A percentile compares a stretch with the other conserved stretches of the same genome.
phyloP scores from a whole-genome alignment of 1,140 invertebrate species.

The Drosophila orena region DNA sequence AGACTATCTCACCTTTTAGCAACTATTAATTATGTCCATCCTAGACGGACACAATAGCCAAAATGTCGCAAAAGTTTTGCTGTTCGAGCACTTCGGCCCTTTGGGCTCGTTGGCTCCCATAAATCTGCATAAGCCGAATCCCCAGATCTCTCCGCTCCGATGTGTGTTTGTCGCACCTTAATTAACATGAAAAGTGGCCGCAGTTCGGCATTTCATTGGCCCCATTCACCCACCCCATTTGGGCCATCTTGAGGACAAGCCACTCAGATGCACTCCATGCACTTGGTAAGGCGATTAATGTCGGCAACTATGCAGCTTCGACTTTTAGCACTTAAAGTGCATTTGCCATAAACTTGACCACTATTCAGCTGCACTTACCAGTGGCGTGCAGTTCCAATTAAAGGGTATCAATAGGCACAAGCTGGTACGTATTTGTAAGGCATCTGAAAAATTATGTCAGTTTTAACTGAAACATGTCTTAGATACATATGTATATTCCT shows the following conservation, averaged over 20 bases:
- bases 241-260: constrained; percentile 56
- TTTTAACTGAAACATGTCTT: background rate
- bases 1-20: constrained; percentile 66
- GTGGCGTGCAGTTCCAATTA: background rate
- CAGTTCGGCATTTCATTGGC: constrained; percentile 33
- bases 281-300: constrained; percentile 68
- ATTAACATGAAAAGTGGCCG: constrained; percentile 56
- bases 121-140: constrained; percentile 75
- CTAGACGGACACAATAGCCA: constrained; percentile 59
- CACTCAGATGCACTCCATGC: constrained; percentile 14
- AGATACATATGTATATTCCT: too few species aligned
- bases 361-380: background rate
- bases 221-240: background rate
- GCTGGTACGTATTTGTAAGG: background rate
- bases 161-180: constrained; percentile 35
- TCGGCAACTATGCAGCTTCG: constrained; percentile 56
- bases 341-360: constrained; percentile 32
- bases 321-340: constrained; percentile 72
- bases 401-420: too few species aligned
- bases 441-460: background rate
- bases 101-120: constrained; percentile 42
- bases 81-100: constrained; percentile 59
- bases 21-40: constrained; percentile 71
- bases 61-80: constrained; percentile 70
- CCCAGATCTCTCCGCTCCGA: constrained; percentile 22